Percentiles rank a stretch among this genome's conserved stretches.
phyloP scores from a whole-genome alignment of 2,113 vertebrate species.

The Pristiophorus japonicus region DNA sequence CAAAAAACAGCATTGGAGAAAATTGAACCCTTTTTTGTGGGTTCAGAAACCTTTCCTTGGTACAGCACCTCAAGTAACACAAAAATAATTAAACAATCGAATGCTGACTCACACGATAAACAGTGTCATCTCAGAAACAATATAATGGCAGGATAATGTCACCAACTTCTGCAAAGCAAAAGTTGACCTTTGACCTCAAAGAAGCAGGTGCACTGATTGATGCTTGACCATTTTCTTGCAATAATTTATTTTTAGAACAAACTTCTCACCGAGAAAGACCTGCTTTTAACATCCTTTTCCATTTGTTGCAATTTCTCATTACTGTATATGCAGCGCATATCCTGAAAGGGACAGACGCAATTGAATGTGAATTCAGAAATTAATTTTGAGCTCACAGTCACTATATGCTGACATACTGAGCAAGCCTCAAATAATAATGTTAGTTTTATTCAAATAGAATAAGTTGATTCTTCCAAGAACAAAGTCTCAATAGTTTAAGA shows the following conservation, averaged over 20 bases:
- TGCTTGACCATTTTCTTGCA: not conserved
- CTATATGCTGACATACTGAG: not conserved
- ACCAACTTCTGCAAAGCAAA: not conserved
- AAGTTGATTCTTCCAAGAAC: not conserved
- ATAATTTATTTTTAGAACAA: not conserved
- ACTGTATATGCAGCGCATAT: not conserved
- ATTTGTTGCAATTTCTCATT: not conserved
- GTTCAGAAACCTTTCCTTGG: too few relatives aligned
- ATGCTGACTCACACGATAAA: not conserved
- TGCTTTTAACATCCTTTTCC: not conserved
- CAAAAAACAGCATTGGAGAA: too few relatives aligned
- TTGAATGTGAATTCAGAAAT: not conserved
- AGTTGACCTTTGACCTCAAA: not conserved
- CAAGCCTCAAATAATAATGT: not conserved
- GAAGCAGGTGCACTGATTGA: not conserved
- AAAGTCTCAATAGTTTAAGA: not conserved
- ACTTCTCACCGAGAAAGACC: not conserved
- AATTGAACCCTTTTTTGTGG: too few relatives aligned
- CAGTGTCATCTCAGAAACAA: too few relatives aligned
- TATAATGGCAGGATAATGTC: not conserved
- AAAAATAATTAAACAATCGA: not conserved
- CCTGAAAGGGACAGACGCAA: not conserved
- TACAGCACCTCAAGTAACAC: too few relatives aligned
- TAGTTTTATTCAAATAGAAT: not conserved
- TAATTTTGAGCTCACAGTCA: not conserved